Percentiles rank a stretch among this genome's conserved stretches.
These are phyloP conservation scores for Aphodius granarius DNA, from an alignment of 2,888 invertebrate species.

Conservation along the genomic window DNA sequence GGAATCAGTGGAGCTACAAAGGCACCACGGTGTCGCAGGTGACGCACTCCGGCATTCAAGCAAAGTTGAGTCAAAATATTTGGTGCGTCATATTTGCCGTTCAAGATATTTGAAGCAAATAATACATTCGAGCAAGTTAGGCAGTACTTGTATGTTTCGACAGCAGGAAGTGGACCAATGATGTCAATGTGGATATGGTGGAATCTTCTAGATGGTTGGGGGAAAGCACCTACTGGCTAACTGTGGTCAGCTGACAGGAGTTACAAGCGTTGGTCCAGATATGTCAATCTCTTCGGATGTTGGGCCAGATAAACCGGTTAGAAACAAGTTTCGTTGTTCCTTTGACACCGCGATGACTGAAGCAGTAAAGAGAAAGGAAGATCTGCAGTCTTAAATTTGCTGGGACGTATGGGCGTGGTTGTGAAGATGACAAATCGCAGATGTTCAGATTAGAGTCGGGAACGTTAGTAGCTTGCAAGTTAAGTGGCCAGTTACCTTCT, in stretches of 20 bases:
- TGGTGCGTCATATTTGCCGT: too few species aligned
- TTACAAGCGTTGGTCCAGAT: conserved; percentile 23
- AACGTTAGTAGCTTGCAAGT: not conserved
- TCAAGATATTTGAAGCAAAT: too few species aligned
- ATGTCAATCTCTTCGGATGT: conserved; percentile 9
- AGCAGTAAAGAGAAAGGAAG: conserved; percentile 5
- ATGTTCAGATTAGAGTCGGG: not conserved
- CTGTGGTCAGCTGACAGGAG: conserved; percentile 43
- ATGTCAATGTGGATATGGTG: conserved; percentile 51
- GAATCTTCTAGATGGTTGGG: conserved; percentile 40
- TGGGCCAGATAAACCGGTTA: conserved; percentile 23
- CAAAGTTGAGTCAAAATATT: too few species aligned
- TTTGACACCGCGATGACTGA: conserved; percentile 13
- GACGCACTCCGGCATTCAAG: too few species aligned
- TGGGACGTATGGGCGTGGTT: conserved; percentile 15
- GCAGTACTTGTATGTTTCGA: conserved; percentile 40
- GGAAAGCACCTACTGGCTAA: conserved; percentile 33
- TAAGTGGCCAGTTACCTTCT: conserved; percentile 18
- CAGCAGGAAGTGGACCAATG: conserved; percentile 48
- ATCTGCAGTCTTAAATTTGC: not conserved
- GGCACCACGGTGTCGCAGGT: too few species aligned
- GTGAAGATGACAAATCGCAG: conserved; percentile 4
- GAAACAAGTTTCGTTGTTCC: conserved; percentile 12
- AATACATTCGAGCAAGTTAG: too few species aligned
- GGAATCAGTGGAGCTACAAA: too few species aligned